phyloP scores from a whole-genome alignment of 2,113 vertebrate species.

The Crypturellus undulatus region DNA sequence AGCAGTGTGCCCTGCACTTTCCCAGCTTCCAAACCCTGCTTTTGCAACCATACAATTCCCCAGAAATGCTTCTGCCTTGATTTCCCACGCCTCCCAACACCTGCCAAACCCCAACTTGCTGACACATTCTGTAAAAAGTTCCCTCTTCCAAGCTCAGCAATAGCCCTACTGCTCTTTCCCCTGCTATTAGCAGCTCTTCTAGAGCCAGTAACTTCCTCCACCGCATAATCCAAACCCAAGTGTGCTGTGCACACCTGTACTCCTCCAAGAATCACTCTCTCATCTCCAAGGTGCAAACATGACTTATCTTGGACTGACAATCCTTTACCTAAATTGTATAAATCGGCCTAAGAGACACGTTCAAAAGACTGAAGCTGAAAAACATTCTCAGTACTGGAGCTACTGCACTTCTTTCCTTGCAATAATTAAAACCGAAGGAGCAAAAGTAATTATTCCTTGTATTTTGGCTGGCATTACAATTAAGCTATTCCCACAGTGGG shows the following conservation, averaged over 20 bases:
- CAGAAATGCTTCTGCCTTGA: not conserved
- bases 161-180: not conserved
- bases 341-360: not conserved
- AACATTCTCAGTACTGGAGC: not conserved
- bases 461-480: not conserved
- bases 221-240: not conserved
- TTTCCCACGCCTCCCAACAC: not conserved
- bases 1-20: not conserved
- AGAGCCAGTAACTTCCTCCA: not conserved
- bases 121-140: not conserved
- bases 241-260: not conserved
- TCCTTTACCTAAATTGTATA: not conserved
- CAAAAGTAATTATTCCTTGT: rapidly evolving
- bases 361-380: not conserved
- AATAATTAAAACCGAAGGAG: not conserved
- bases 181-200: not conserved
- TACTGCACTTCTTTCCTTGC: not conserved
- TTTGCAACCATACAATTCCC: not conserved
- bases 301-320: not conserved
- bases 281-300: not conserved
- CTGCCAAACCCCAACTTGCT: not conserved
- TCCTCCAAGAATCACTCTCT: not conserved
- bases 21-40: not conserved
- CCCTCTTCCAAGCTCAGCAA: not conserved
- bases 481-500: not conserved